Base-by-base conservation (phyloP, 1,140 invertebrate species). In the Orchesella cincta region DNA sequence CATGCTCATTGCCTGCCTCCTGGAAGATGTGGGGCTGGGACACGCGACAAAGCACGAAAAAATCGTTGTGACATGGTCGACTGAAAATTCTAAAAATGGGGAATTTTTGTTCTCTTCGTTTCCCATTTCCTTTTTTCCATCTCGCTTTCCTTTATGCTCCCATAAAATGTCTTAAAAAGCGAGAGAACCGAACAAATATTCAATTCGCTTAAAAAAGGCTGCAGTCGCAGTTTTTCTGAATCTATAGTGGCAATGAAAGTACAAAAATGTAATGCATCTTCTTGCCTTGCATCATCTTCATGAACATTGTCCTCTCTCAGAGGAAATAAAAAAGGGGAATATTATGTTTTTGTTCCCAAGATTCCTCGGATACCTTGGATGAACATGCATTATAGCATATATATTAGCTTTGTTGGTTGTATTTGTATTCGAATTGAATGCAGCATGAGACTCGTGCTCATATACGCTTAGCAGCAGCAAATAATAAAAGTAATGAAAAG, bases 401-500 rank as follows among this genome's bases (percentile, higher is more conserved):
- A 5, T 46, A 23, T 57, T 57, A 46, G 39, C 39, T 46, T 46
- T 46, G 8, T 46, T 46, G 39, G 39, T 12, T 46, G 39, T 20
- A 20, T 46, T 20, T 46, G 20, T 20, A n/a, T n/a, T n/a, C n/a
- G n/a, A n/a, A n/a, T n/a, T n/a, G n/a, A n/a, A n/a, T n/a, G n/a
- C n/a, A n/a, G n/a, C n/a, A n/a, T n/a, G n/a, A n/a, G n/a, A n/a
- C n/a, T n/a, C n/a, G n/a, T n/a, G n/a, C n/a, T n/a, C n/a, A n/a
- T n/a, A n/a, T n/a, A n/a, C n/a, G n/a, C n/a, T n/a, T n/a, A n/a
- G n/a, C n/a, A n/a, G n/a, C n/a, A n/a, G 54, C 54, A 57, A 57
- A 26, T 67, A 67, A 67, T 67, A 67, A 67, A 67, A 67, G 31
- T 67, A 33, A 67, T 67, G 62, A 67, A 67, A 67, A 29, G 14